Evolutionary conservation across 1,140 invertebrate genomes (phyloP).

Genomic region (Drosophila saltans): DNA sequence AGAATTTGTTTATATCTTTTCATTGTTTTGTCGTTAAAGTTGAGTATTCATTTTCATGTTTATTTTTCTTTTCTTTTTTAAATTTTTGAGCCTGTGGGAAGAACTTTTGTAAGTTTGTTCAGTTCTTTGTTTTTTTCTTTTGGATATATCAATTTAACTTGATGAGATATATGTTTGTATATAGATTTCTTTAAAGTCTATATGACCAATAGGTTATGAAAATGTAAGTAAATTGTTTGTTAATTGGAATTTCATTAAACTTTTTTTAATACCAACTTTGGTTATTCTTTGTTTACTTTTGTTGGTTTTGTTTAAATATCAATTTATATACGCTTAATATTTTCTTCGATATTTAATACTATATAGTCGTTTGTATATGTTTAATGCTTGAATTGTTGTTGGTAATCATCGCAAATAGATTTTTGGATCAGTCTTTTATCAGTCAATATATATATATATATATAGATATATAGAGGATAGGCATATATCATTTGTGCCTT

Average conservation of each 20-base stretch:
- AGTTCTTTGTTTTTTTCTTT: neutral
- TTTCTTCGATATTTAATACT: constrained; percentile 7
- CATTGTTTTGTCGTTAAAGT: constrained; percentile 22
- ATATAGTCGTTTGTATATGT: constrained; percentile 1
- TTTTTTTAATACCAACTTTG: neutral
- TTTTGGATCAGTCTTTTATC: constrained; percentile 14
- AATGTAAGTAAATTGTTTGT: neutral
- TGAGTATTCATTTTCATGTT: neutral
- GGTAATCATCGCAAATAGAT: constrained; percentile 1
- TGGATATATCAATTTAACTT: neutral
- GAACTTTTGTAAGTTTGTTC: neutral
- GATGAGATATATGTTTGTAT: neutral
- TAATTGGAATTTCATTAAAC: neutral
- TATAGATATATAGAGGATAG: neutral
- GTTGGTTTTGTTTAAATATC: constrained; percentile 10
- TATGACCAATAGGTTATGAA: neutral
- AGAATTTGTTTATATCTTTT: constrained; percentile 43
- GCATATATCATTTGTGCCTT: constrained; percentile 19
- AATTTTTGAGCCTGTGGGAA: neutral
- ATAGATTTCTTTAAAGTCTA: neutral
- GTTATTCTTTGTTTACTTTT: constrained; percentile 4
- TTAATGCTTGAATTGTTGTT: constrained; percentile 1
- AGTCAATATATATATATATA: neutral
- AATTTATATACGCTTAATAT: constrained; percentile 6
- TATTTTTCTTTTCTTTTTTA: constrained; percentile 7